Conservation (phyloP, 2,113 vertebrate species). For the Terrapene triunguis region DNA sequence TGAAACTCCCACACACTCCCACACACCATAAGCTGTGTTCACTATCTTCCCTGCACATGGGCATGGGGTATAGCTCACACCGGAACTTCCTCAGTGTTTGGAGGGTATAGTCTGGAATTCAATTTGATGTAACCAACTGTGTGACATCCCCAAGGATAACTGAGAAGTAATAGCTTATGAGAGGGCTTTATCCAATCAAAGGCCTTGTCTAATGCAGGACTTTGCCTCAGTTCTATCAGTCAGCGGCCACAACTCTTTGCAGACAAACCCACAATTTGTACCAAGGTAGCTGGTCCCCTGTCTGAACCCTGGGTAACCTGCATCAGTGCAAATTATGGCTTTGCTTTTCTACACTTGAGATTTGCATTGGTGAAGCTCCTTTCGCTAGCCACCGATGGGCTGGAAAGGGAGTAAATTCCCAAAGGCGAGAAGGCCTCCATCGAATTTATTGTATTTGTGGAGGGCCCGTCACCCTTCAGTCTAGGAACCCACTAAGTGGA, state of each 20-base stretch:
- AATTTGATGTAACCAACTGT: not conserved
- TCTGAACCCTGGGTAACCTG: conserved; percentile 60
- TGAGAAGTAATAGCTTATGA: not conserved
- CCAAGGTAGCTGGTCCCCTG: conserved; percentile 37
- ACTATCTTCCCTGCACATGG: not conserved
- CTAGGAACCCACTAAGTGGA: not conserved
- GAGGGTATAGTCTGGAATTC: not conserved
- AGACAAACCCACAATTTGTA: conserved; percentile 57
- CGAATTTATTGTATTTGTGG: conserved; percentile 1
- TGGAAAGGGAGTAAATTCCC: conserved; percentile 44
- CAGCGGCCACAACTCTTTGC: not conserved
- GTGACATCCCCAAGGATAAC: not conserved
- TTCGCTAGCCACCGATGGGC: conserved; percentile 23
- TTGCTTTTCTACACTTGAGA: conserved; percentile 66
- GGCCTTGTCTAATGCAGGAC: conserved; percentile 18
- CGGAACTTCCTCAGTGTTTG: not conserved
- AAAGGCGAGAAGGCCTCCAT: not conserved
- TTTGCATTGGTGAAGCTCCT: not conserved
- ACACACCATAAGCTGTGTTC: not conserved
- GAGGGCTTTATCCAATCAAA: conserved; percentile 34
- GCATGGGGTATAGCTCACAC: not conserved
- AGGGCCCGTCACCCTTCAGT: not conserved
- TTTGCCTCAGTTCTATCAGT: conserved; percentile 11
- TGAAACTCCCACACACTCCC: not conserved
- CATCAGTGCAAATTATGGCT: not conserved